A percentile compares a stretch with the other conserved stretches of the same genome.
phyloP scores from a whole-genome alignment of 1,140 invertebrate species.

The Caenorhabditis brenneri region DNA sequence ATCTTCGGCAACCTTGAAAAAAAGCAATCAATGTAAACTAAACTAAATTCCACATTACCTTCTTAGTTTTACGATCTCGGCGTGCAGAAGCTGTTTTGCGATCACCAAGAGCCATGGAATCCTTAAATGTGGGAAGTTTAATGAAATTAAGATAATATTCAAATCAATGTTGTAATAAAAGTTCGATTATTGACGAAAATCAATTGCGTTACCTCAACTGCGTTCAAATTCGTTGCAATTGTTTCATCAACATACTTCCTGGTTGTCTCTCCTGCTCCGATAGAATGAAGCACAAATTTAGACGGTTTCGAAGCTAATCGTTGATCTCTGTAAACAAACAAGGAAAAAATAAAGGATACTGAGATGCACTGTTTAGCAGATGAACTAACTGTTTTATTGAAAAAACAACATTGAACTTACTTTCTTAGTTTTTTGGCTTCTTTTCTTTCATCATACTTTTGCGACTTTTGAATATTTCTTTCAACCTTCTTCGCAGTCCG shows the following conservation, averaged over 20 bases:
- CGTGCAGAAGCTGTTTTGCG: not conserved
- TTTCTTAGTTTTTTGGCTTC: conserved; percentile 37
- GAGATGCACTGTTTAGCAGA: no score
- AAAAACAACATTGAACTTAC: not conserved
- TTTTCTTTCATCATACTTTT: conserved; percentile 13
- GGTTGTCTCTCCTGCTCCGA: conserved; percentile 46
- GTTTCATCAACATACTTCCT: conserved; percentile 49
- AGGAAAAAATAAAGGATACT: no score
- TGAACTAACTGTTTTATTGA: no score
- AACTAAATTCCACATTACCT: not conserved
- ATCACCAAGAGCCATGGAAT: conserved; percentile 9
- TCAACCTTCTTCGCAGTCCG: not conserved
- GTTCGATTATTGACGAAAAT: no score
- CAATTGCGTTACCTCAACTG: no score
- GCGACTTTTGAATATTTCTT: conserved; percentile 16
- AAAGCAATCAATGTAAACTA: no score
- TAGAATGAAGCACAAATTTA: conserved; percentile 44
- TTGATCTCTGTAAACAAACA: conserved; percentile 16
- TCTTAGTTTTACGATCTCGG: conserved; percentile 7
- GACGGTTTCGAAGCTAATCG: conserved; percentile 36
- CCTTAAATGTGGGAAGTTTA: no score
- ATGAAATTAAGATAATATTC: no score
- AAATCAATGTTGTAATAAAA: no score
- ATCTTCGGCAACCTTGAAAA: conserved; percentile 38
- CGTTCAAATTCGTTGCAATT: no score